These are phyloP conservation scores for Mesocentrotus franciscanus DNA, from an alignment of 53 echinoderm and acorn worm genomes.

Conservation along the genomic window DNA sequence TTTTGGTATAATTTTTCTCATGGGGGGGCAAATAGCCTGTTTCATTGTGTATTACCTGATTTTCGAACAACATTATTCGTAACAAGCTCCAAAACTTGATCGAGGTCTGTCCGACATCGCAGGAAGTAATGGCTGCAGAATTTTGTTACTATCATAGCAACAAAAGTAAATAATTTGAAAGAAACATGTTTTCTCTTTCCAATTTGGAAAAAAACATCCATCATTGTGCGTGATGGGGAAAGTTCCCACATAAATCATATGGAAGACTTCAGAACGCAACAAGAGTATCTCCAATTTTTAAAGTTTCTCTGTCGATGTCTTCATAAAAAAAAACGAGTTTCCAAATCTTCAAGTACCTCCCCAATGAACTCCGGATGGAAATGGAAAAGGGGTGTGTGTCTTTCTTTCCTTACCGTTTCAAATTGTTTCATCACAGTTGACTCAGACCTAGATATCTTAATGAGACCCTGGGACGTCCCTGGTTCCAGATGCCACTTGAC, in stretches of 20 bases:
- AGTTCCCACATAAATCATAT: no score
- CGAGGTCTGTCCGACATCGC: background rate
- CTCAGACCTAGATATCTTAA: background rate
- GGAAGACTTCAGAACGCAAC: no score
- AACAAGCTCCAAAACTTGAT: background rate
- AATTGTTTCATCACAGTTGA: background rate
- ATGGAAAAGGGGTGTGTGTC: background rate
- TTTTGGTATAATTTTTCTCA: background rate
- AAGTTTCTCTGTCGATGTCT: background rate
- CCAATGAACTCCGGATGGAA: background rate
- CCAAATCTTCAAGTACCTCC: background rate
- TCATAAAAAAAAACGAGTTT: background rate
- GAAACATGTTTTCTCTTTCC: no score
- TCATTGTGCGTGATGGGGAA: no score
- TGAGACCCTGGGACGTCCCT: conserved; percentile 10
- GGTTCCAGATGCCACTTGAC: background rate
- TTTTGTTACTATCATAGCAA: no score
- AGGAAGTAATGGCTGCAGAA: background rate
- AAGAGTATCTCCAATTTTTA: background rate
- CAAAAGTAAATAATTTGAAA: no score
- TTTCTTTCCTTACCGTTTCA: background rate
- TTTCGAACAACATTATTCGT: background rate
- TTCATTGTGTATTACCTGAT: background rate
- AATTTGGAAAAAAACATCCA: no score
- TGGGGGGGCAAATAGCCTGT: background rate